These are phyloP conservation scores for Oreocharis arfaki DNA, from an alignment of 2,113 vertebrate species.

Conservation along the genomic window DNA sequence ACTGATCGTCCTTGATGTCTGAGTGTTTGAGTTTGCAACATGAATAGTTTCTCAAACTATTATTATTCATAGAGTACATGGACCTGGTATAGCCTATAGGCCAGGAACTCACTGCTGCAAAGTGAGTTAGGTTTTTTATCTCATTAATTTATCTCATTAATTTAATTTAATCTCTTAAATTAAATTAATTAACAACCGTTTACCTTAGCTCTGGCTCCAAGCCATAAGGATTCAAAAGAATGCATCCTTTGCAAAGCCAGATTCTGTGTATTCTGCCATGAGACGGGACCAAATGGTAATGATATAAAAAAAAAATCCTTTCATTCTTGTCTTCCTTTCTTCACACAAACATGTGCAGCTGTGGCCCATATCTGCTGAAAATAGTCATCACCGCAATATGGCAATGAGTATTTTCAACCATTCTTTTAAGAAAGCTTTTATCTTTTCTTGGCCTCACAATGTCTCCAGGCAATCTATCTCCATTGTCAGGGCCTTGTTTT, in stretches of 20 bases:
- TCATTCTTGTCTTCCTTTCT: slow-evolving; percentile 42
- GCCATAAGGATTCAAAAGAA: not conserved
- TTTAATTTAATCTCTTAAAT: no score
- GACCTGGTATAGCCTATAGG: not conserved
- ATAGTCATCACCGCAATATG: slow-evolving; percentile 38
- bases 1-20: not conserved
- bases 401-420: slow-evolving; percentile 38
- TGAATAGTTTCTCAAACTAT: not conserved
- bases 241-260: not conserved
- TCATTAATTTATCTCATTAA: no score
- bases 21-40: not conserved
- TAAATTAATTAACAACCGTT: not conserved
- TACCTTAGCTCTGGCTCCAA: not conserved
- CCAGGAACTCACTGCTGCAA: not conserved
- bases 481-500: slow-evolving; percentile 27
- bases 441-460: slow-evolving; percentile 38
- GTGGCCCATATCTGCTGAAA: slow-evolving; percentile 51
- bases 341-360: slow-evolving; percentile 38
- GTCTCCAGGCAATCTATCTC: slow-evolving; percentile 23
- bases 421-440: slow-evolving; percentile 52
- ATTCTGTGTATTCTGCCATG: not conserved
- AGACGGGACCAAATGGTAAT: not conserved
- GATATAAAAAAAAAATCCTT: slow-evolving; percentile 5
- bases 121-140: not conserved
- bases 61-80: not conserved